A percentile compares a stretch with the other conserved stretches of the same genome.
Evolutionary conservation across 2,113 vertebrate genomes (phyloP).

Genomic region (Pteronura brasiliensis): DNA sequence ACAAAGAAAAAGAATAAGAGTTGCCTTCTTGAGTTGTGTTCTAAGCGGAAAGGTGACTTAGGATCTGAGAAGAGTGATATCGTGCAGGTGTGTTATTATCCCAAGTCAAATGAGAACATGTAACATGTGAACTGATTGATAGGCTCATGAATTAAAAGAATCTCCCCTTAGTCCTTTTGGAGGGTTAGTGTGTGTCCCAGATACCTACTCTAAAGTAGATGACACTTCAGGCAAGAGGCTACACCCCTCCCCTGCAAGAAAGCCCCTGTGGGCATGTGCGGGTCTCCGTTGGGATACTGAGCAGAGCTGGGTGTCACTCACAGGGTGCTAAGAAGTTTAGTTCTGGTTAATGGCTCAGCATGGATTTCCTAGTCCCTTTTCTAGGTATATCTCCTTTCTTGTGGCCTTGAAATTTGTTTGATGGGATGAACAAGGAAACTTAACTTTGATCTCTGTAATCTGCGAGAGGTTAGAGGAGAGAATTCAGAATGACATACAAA

Average conservation of each 20-base stretch:
- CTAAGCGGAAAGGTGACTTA: neutral
- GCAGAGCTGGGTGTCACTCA: neutral
- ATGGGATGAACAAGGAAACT: neutral
- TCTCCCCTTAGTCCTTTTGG: too few relatives aligned
- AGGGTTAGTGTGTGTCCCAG: neutral
- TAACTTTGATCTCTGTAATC: neutral
- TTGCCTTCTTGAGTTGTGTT: neutral
- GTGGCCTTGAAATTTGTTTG: neutral
- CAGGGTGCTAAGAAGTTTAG: neutral
- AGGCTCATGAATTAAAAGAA: neutral
- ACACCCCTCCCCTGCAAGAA: neutral
- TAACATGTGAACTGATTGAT: neutral
- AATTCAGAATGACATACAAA: neutral
- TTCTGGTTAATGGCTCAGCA: neutral
- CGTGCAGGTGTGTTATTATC: fast-evolving
- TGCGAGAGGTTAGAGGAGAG: neutral
- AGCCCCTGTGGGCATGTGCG: fast-evolving
- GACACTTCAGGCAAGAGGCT: neutral
- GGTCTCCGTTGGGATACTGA: neutral
- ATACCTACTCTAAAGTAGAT: neutral
- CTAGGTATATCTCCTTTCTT: neutral
- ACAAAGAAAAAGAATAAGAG: neutral
- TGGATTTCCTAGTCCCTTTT: neutral
- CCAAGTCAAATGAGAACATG: neutral
- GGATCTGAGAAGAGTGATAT: neutral